Evolutionary conservation across 2,797 vertebrate genomes (phyloP), one percentile per base, ranked within the genome.

Genomic region (Austrolebias charrua): DNA sequence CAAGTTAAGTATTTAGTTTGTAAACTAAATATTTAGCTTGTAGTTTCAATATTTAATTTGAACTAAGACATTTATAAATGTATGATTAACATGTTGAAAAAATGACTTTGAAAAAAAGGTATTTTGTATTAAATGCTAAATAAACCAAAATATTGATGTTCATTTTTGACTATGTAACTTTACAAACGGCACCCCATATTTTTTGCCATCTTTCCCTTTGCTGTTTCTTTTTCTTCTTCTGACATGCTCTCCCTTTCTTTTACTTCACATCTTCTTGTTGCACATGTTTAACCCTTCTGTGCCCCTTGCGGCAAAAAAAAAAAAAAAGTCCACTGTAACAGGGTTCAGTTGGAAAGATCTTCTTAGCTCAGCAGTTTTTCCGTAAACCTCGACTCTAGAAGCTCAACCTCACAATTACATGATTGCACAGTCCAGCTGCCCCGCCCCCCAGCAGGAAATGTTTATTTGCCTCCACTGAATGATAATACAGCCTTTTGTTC

Each of bases 371-470:
- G 90, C 89, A 66, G 52, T 90, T 89, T 82, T 88, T 24, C 24
- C 3, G 24, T 24, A 24, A 24, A 24, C 54, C 63, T 74, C 70
- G 66, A 66, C 52, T 76, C 75, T 70, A 79, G 78, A 79, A 65
- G 71, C 65, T 78, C 68, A 88, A 83, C 71, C 81, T 88, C 86
- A 88, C 86, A 88, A 89, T 88, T 90, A 90, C 82, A 90, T 81
- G 88, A 91, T 91, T 88, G 87, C 82, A 86, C 74, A 86, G 80
- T 84, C 82, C 83, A 79, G 78, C 76, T 81, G 81, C 76, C 82
- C 79, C 24, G 2, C 24, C 79, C 86, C 86, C 86, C 79, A 86
- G 82, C 80, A 85, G 80, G 75, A 85, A 84, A 69, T 86, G 84
- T 88, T 89, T 90, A 88, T 89, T 90, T 91, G 71, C 74, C 73